Evolutionary conservation across 2,888 invertebrate genomes (phyloP), one percentile per base, ranked within the genome.

Genomic region (Andricus quercusramuli): DNA sequence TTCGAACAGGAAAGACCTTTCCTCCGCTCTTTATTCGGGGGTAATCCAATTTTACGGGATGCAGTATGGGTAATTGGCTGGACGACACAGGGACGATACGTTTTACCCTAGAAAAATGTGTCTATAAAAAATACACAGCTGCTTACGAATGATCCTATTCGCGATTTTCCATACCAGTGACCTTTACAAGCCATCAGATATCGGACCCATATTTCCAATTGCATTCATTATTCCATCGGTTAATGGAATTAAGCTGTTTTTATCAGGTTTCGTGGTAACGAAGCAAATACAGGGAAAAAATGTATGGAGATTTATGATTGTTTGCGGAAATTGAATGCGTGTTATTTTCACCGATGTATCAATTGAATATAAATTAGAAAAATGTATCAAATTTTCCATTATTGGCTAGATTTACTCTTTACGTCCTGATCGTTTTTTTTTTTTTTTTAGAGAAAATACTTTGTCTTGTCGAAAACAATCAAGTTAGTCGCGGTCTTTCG

Each of bases 1-100:
- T 65, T 47, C 64, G 56, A 78, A 22, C 41, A 41, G 74, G 62
- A 77, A 77, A 51, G 68, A 59, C 51, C 65, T 77, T 79, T 78
- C 51, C 47, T 80, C 74, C 22, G 41, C 67, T 67, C 78, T 84
- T 81, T 82, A 82, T 84, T 80, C 68, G 66, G 64, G 76, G 68
- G 80, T 82, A 82, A 84, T 84, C 81, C 80, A 80, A 84, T 81
- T 74, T 84, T 82, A 67, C 41, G 13, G 25, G 37, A 44, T 67
- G 41, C 67, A 67, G 41, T 41, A 41, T 67, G 15, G 67, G 67
- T 25, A 67, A 67, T 67, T 67, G 66, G 37, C 37, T 66, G 67
- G 17, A 67, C 67, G 67, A 67, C 67, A 67, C n/a, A 41, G 41
- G 13, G 41, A 13, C 29, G 13, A 67, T 67, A 67, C 44, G 41